phyloP scores from a whole-genome alignment of 1,140 invertebrate genomes.

The Heterodera schachtii region DNA sequence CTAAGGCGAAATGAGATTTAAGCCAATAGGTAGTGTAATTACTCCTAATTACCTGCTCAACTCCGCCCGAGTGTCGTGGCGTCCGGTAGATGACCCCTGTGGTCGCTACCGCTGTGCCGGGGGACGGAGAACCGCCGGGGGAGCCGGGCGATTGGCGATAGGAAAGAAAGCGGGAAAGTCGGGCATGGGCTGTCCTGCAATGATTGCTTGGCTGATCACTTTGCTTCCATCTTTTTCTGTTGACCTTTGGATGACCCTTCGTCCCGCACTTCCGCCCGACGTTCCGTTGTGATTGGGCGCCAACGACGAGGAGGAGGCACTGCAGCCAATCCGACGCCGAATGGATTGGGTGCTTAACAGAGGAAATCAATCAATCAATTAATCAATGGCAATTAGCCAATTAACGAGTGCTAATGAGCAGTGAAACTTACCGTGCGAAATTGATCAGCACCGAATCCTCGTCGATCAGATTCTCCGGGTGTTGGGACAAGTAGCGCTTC shows the following conservation, averaged over 20 bases:
- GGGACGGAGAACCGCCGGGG: slow-evolving; percentile 3
- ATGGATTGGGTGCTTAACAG: slow-evolving; percentile 55
- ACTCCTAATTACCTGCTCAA: neutral
- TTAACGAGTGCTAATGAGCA: no score
- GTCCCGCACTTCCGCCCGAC: slow-evolving; percentile 23
- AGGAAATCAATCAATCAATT: slow-evolving; percentile 20
- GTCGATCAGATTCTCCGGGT: slow-evolving; percentile 64
- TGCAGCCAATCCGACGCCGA: slow-evolving; percentile 38
- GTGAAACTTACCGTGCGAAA: slow-evolving; percentile 56
- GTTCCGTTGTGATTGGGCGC: slow-evolving; percentile 56
- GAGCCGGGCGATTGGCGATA: slow-evolving; percentile 44
- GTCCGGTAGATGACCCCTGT: neutral
- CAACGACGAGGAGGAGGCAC: slow-evolving; percentile 46
- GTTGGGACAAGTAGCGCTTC: slow-evolving; percentile 63
- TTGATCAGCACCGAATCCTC: slow-evolving; percentile 64
- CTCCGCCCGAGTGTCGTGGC: slow-evolving; percentile 1
- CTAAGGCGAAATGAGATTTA: neutral
- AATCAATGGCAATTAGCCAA: neutral
- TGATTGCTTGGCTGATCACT: no score
- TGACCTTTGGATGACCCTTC: slow-evolving; percentile 28
- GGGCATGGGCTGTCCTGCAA: slow-evolving; percentile 45
- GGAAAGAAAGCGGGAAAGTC: slow-evolving; percentile 56
- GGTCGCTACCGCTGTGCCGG: neutral
- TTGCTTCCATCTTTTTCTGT: no score
- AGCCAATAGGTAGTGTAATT: no score